Percentiles rank a stretch among this genome's conserved stretches.
Conservation (phyloP, 2,797 vertebrate species). For the Ctenochaetus hawaiiensis region DNA sequence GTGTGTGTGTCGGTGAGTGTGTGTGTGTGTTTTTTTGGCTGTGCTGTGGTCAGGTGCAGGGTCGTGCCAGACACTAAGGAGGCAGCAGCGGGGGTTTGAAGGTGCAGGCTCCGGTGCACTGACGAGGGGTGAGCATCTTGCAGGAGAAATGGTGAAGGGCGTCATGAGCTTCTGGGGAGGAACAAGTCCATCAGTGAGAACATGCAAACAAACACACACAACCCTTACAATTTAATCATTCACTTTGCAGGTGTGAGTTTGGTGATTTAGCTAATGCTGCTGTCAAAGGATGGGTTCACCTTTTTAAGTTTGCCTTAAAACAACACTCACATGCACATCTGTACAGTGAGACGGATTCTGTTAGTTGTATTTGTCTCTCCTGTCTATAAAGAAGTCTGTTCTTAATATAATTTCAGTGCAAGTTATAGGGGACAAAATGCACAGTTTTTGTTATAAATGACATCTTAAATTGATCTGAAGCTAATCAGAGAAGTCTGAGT, state of each 20-base stretch:
- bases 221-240: neutral
- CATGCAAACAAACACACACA: slow-evolving; percentile 31
- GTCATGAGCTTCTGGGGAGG: slow-evolving; percentile 91
- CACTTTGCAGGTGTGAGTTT: neutral
- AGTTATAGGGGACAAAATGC: neutral
- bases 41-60: slow-evolving; percentile 52
- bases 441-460: neutral
- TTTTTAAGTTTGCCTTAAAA: slow-evolving; percentile 9
- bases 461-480: neutral
- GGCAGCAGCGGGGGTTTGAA: slow-evolving; percentile 95
- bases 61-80: slow-evolving; percentile 78
- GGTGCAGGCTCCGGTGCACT: slow-evolving; percentile 94
- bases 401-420: neutral
- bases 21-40: slow-evolving; percentile 64
- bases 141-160: slow-evolving; percentile 96
- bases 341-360: neutral
- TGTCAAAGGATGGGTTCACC: slow-evolving; percentile 13
- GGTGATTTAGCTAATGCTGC: neutral
- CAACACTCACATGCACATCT: neutral
- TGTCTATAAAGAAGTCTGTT: neutral
- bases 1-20: neutral
- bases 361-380: neutral
- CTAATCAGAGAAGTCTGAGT: neutral
- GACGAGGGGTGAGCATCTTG: slow-evolving; percentile 95
- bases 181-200: slow-evolving; percentile 76